These are phyloP conservation scores for Philaenus spumarius DNA, from an alignment of 1,140 invertebrate genomes.

Conservation along the genomic window DNA sequence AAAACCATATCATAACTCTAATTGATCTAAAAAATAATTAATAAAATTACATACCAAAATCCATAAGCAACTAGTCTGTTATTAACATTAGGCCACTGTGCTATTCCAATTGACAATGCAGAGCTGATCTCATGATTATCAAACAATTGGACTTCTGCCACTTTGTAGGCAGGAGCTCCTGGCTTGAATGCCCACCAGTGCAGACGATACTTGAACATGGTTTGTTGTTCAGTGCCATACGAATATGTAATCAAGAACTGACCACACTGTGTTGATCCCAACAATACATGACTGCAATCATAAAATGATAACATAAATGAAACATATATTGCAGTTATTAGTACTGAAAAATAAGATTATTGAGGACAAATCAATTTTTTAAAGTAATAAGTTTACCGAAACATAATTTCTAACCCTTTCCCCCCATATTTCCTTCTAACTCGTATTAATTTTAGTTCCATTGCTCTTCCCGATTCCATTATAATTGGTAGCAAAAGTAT, in stretches of 20 bases:
- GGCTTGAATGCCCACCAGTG: slow-evolving; percentile 67
- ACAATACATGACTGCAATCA: slow-evolving; percentile 63
- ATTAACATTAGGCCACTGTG: slow-evolving; percentile 61
- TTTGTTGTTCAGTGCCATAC: slow-evolving; percentile 45
- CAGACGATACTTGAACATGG: slow-evolving; percentile 51
- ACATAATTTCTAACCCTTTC: no score
- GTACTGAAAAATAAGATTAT: no score
- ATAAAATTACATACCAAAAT: slow-evolving; percentile 47
- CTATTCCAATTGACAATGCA: slow-evolving; percentile 56
- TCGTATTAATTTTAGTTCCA: no score
- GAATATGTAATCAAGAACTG: slow-evolving; percentile 87
- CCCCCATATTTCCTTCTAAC: no score
- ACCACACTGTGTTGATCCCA: slow-evolving; percentile 89
- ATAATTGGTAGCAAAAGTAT: no score
- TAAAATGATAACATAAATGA: no score
- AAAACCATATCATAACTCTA: no score
- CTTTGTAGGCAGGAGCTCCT: slow-evolving; percentile 50
- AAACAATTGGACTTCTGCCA: slow-evolving; percentile 60
- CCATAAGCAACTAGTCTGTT: slow-evolving; percentile 59
- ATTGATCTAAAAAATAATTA: no score
- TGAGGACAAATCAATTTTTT: no score
- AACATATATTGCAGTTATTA: no score
- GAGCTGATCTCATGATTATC: slow-evolving; percentile 54
- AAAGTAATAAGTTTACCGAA: no score
- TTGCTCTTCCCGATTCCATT: no score